A percentile compares a stretch with the other conserved stretches of the same genome.
These are phyloP conservation scores for Chrysaora quinquecirrha DNA, from an alignment of 30 jellyfish, hydroid and myxozoan genomes.

Conservation along the genomic window DNA sequence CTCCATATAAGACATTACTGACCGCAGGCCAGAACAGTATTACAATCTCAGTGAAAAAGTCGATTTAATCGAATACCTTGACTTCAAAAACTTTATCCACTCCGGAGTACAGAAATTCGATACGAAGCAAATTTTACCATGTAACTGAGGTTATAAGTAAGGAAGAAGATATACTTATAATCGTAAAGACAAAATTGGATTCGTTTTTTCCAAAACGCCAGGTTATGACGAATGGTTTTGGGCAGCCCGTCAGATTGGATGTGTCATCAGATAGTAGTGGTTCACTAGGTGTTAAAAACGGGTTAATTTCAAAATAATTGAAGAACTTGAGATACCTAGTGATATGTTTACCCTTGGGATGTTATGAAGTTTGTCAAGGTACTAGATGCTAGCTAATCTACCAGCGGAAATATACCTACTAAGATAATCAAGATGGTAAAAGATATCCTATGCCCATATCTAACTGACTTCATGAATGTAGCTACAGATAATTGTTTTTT, in stretches of 20 bases:
- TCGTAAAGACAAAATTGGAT: conserved; percentile 52
- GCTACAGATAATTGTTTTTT: too few relatives aligned
- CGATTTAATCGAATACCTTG: too few relatives aligned
- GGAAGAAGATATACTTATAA: conserved; percentile 21
- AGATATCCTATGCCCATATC: conserved; percentile 37
- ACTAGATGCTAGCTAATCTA: conserved; percentile 31
- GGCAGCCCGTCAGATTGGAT: conserved; percentile 41
- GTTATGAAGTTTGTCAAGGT: not conserved
- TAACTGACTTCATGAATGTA: conserved; percentile 45
- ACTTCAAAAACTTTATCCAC: too few relatives aligned
- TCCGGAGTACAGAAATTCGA: conserved; percentile 34
- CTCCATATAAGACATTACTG: too few relatives aligned
- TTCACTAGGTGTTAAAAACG: conserved; percentile 23
- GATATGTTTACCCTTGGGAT: conserved; percentile 44
- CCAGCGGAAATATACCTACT: conserved; percentile 40
- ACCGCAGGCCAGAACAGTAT: too few relatives aligned
- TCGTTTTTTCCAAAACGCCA: conserved; percentile 38
- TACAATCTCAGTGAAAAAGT: too few relatives aligned
- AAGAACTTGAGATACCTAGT: conserved; percentile 29
- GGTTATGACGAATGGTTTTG: conserved; percentile 46
- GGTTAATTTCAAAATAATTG: conserved; percentile 25
- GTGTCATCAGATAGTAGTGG: conserved; percentile 39
- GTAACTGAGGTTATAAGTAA: conserved; percentile 32
- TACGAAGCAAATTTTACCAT: conserved; percentile 18
- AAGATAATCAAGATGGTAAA: conserved; percentile 19